phyloP scores from a whole-genome alignment of 2,888 invertebrate genomes.

The Nomada hirtipes region DNA sequence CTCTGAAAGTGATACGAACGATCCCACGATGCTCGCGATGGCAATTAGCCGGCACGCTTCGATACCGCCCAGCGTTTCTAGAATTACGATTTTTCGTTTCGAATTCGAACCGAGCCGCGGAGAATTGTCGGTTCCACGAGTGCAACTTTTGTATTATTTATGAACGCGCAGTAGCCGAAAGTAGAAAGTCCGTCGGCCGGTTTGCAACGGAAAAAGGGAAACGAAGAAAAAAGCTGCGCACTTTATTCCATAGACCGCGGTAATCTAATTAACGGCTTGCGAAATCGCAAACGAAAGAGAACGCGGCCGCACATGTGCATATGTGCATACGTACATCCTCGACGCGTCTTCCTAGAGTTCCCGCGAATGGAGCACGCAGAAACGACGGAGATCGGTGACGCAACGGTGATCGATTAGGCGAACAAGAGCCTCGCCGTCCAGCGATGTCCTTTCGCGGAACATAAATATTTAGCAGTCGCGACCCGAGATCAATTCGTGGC shows the following conservation, averaged over 20 bases:
- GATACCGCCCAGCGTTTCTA: background rate
- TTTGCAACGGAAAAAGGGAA: background rate
- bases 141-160: constrained; percentile 22
- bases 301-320: background rate
- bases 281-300: constrained; percentile 43
- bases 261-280: constrained; percentile 54
- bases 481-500: constrained; percentile 63
- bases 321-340: too few species aligned
- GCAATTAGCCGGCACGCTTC: background rate
- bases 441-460: constrained; percentile 63
- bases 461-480: constrained; percentile 74
- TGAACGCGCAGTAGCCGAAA: constrained; percentile 11
- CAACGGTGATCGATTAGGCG: constrained; percentile 6
- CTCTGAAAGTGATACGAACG: background rate
- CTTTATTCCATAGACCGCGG: constrained; percentile 31
- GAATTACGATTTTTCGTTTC: background rate
- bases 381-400: background rate
- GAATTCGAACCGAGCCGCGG: background rate
- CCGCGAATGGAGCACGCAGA: background rate
- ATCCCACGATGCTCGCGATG: too few species aligned
- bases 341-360: background rate
- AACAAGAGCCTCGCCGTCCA: background rate
- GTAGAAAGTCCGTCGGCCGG: constrained; percentile 29
- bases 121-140: background rate
- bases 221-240: constrained; percentile 1